phyloP scores from a whole-genome alignment of 1,140 invertebrate species.

The Temnothorax longispinosus region DNA sequence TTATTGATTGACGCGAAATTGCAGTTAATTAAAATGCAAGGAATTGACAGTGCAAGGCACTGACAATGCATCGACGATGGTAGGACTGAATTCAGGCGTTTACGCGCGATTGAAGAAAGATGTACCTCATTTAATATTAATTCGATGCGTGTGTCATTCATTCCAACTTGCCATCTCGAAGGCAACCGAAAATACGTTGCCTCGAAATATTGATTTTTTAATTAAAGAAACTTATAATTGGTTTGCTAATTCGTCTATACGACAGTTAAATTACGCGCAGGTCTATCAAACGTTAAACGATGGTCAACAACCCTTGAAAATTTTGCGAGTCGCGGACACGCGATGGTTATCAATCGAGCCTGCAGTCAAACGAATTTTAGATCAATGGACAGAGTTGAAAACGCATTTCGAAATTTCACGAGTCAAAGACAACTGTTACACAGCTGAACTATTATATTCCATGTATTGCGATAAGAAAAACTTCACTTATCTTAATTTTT shows the following conservation, averaged over 20 bases:
- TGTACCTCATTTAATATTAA: conserved; percentile 12
- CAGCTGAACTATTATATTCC: conserved; percentile 1
- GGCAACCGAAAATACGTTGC: conserved; percentile 1
- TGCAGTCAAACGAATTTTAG: conserved; percentile 11
- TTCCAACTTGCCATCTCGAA: conserved; percentile 6
- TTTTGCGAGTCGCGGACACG: not conserved
- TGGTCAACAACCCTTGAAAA: not conserved
- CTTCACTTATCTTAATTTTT: conserved; percentile 4
- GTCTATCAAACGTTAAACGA: not conserved
- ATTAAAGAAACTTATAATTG: conserved; percentile 27
- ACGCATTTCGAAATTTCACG: not conserved
- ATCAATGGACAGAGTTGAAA: conserved; percentile 1
- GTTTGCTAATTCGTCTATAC: conserved; percentile 22
- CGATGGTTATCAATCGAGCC: conserved; percentile 12
- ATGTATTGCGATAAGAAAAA: conserved; percentile 19
- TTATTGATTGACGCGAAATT: conserved; percentile 6
- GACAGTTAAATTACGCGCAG: not conserved
- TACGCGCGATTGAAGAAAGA: conserved; percentile 3
- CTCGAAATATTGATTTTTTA: conserved; percentile 17
- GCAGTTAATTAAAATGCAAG: not conserved
- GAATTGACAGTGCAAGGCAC: not conserved
- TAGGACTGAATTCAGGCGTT: not conserved
- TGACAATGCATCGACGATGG: conserved; percentile 4
- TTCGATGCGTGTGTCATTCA: conserved; percentile 1
- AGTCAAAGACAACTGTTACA: conserved; percentile 17